phyloP scores from a whole-genome alignment of 1,140 invertebrate genomes.

The Homarus americanus region DNA sequence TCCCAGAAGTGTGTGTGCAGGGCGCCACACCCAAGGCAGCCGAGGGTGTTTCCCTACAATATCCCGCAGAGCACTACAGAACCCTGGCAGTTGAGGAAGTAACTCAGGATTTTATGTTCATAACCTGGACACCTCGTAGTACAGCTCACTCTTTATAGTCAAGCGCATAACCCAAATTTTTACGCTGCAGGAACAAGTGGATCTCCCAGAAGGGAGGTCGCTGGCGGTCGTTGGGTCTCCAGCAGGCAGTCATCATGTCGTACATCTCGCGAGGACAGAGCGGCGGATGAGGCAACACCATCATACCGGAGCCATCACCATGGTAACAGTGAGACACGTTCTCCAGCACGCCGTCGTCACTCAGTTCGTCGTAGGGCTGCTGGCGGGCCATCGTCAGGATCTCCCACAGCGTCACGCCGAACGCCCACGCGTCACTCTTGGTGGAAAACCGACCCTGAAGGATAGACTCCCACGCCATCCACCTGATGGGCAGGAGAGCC shows the following conservation, averaged over 20 bases:
- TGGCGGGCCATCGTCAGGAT: conserved; percentile 90
- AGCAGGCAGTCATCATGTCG: conserved; percentile 88
- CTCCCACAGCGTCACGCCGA: conserved; percentile 93
- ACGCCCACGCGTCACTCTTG: conserved; percentile 94
- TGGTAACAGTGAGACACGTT: conserved; percentile 86
- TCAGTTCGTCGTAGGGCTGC: conserved; percentile 88
- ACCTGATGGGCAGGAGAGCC: conserved; percentile 78
- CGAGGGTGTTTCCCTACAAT: too few species aligned
- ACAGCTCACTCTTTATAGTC: conserved; percentile 42
- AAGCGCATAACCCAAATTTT: conserved; percentile 84
- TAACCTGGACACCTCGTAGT: background rate
- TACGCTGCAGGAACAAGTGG: conserved; percentile 85
- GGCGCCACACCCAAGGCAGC: too few species aligned
- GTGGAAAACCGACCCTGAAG: conserved; percentile 87
- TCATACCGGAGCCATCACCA: conserved; percentile 82
- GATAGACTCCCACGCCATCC: conserved; percentile 75
- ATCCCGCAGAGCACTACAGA: too few species aligned
- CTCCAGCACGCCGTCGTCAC: conserved; percentile 88
- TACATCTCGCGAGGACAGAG: conserved; percentile 85
- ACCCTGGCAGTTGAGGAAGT: background rate
- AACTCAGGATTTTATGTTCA: background rate
- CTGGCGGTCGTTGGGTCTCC: conserved; percentile 83
- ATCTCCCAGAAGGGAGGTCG: conserved; percentile 87
- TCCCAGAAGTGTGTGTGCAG: too few species aligned
- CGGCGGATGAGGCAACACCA: conserved; percentile 79